Evolutionary conservation across 2,888 invertebrate species (phyloP).

Genomic region (Thalpophila matura): DNA sequence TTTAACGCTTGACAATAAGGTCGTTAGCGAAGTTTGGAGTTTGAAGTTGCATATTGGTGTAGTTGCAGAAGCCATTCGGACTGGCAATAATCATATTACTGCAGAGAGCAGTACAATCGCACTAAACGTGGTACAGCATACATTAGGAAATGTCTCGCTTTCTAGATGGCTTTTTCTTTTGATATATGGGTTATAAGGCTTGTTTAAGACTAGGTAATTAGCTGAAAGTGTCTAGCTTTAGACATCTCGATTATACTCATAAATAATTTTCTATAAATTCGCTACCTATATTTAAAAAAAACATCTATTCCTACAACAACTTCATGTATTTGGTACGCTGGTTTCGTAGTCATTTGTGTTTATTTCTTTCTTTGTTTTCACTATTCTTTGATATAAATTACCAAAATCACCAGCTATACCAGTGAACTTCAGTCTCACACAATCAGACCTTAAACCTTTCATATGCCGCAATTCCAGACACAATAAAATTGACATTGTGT

Average conservation of each 20-base stretch:
- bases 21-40: conserved; percentile 44
- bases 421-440: no score
- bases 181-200: conserved; percentile 10
- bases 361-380: no score
- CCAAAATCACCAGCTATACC: no score
- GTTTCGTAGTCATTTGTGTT: no score
- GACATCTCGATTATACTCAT: background rate
- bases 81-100: conserved; percentile 75
- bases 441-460: no score
- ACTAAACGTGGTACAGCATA: conserved; percentile 59
- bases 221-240: conserved; percentile 12
- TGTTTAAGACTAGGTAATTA: conserved; percentile 18
- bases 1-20: conserved; percentile 56
- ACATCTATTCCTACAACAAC: no score
- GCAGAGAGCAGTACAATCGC: conserved; percentile 62
- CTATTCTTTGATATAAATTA: no score
- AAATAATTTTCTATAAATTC: no score
- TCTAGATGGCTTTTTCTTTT: conserved; percentile 55
- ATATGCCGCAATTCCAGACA: no score
- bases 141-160: conserved; percentile 64
- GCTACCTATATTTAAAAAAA: no score
- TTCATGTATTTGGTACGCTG: no score
- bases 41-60: conserved; percentile 44
- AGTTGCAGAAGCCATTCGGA: conserved; percentile 70
- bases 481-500: no score